phyloP scores from a whole-genome alignment of 2,113 vertebrate genomes.

The Notiomystis cincta region DNA sequence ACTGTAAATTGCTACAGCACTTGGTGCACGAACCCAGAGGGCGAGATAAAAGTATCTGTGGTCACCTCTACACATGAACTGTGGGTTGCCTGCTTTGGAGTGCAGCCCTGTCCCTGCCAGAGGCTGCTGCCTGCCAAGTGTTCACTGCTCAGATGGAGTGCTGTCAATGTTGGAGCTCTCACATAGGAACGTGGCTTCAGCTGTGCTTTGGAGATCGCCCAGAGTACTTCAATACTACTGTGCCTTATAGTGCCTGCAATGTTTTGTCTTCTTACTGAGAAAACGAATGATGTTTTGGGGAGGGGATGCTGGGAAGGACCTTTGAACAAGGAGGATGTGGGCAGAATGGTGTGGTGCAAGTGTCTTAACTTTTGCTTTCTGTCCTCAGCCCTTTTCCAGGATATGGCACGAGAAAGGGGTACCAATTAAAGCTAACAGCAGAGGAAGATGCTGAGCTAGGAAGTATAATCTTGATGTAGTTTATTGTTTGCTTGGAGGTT shows the following conservation, averaged over 20 bases:
- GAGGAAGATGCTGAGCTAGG: not conserved
- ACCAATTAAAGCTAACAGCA: not conserved
- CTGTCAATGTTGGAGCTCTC: accelerated
- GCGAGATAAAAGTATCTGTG: not conserved
- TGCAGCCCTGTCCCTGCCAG: not conserved
- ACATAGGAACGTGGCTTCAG: not conserved
- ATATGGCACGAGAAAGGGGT: accelerated
- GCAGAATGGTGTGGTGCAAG: not conserved
- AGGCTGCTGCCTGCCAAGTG: accelerated
- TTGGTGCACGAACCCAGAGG: not conserved
- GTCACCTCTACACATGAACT: accelerated
- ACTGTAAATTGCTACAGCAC: not conserved
- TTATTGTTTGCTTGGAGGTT: not conserved
- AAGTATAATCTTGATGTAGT: not conserved
- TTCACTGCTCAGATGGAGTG: not conserved
- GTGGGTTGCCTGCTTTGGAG: not conserved
- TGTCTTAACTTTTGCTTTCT: not conserved
- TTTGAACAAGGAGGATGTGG: not conserved
- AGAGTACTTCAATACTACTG: not conserved
- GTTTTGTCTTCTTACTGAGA: not conserved
- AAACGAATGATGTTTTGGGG: not conserved
- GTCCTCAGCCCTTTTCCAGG: not conserved
- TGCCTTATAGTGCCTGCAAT: not conserved
- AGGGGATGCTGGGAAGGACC: not conserved
- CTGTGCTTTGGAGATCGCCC: not conserved